These are phyloP conservation scores for Peromyscus eremicus DNA, from an alignment of 2,797 vertebrate species.

Conservation along the genomic window DNA sequence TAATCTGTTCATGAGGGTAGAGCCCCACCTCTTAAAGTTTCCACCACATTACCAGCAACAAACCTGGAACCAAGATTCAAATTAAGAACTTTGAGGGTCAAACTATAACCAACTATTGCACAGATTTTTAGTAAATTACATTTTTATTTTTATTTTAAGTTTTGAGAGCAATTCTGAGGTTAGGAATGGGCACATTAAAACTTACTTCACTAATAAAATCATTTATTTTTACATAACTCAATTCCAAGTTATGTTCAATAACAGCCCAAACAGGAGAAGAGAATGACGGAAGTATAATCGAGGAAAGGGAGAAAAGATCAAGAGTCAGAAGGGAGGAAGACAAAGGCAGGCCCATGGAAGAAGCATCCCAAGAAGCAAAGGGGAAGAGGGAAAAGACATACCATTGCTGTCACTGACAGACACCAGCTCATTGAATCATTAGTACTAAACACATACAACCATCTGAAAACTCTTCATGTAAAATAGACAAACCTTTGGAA, in stretches of 20 bases:
- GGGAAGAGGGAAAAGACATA: neutral
- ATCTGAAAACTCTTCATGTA: slow-evolving; percentile 16
- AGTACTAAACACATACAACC: neutral
- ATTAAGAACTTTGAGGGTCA: neutral
- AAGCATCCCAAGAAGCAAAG: neutral
- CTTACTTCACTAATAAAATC: neutral
- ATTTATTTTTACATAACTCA: neutral
- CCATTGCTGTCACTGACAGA: neutral
- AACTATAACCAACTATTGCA: neutral
- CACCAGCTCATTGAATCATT: neutral
- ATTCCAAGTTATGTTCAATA: neutral
- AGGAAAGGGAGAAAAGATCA: neutral
- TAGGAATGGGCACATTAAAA: neutral
- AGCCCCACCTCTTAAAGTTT: neutral
- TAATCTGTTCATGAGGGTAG: neutral
- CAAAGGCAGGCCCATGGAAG: neutral
- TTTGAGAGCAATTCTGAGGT: neutral
- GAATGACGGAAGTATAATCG: neutral
- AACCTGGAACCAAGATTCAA: neutral
- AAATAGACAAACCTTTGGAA: neutral
- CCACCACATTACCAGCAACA: neutral
- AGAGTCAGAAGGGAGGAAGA: neutral
- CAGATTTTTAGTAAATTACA: neutral
- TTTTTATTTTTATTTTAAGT: neutral
- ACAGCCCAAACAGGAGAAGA: neutral